These are phyloP conservation scores for Sterrhoptilus dennistouni DNA, from an alignment of 2,113 vertebrate species.

Conservation along the genomic window DNA sequence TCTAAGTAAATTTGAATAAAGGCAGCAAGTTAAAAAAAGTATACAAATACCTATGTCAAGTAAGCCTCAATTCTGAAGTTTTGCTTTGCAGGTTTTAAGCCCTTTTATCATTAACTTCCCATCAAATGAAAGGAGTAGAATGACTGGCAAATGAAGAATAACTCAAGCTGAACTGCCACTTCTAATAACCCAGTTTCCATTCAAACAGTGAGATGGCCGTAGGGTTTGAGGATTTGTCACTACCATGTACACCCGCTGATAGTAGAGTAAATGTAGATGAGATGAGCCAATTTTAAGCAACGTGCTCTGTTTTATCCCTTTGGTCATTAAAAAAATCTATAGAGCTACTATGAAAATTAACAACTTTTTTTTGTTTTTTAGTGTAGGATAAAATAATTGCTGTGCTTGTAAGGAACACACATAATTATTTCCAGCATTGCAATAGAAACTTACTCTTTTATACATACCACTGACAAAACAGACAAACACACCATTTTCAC, in stretches of 20 bases:
- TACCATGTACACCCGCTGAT: neutral
- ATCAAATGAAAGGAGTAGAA: neutral
- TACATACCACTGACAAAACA: neutral
- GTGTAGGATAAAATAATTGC: neutral
- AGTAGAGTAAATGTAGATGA: constrained; percentile 19
- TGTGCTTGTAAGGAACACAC: neutral
- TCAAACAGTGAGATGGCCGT: neutral
- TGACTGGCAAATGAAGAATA: constrained; percentile 28
- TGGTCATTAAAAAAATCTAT: neutral
- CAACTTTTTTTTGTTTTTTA: neutral
- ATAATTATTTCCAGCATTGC: neutral
- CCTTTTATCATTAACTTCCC: neutral
- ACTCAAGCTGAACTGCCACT: constrained; percentile 39
- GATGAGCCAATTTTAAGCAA: neutral
- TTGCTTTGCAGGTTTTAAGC: neutral
- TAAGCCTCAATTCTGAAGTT: neutral
- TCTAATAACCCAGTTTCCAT: constrained; percentile 52
- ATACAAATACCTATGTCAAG: neutral
- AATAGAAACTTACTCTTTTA: neutral
- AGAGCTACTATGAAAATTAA: neutral
- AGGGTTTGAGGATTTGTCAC: constrained; percentile 40
- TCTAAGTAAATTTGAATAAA: neutral
- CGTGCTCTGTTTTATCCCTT: neutral
- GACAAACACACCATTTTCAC: neutral
- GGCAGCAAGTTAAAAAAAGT: neutral